Evolutionary conservation across 2,797 vertebrate genomes (phyloP).

Genomic region (Argentina silus): DNA sequence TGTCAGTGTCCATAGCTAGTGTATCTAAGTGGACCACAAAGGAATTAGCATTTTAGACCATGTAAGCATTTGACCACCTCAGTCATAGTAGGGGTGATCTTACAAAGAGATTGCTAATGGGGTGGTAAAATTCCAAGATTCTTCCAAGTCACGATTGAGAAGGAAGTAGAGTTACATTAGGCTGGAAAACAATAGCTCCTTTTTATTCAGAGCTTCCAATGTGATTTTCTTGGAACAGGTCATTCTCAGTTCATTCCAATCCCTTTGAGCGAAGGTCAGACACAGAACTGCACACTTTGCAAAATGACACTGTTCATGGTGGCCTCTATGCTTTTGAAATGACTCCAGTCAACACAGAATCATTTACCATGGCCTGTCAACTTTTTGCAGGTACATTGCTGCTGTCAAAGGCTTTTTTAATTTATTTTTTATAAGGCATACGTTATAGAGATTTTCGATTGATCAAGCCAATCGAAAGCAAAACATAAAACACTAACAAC

Average conservation of each 20-base stretch:
- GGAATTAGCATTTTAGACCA: no score
- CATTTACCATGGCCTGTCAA: background rate
- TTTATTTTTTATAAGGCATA: background rate
- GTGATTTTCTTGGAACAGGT: constrained; percentile 10
- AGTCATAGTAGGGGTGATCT: no score
- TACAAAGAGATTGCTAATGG: no score
- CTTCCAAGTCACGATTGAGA: no score
- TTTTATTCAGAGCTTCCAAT: constrained; percentile 6
- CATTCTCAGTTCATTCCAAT: constrained; percentile 24
- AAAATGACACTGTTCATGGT: constrained; percentile 34
- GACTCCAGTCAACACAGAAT: constrained; percentile 35
- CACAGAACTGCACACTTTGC: constrained; percentile 54
- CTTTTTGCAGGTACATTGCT: background rate
- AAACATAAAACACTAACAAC: background rate
- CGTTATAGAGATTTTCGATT: background rate
- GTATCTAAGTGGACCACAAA: no score
- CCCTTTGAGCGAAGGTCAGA: constrained; percentile 42
- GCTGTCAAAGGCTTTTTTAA: background rate
- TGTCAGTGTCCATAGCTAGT: no score
- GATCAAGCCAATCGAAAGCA: background rate
- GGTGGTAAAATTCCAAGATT: no score
- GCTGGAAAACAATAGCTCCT: constrained; percentile 8
- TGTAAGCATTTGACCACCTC: no score
- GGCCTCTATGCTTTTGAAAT: constrained; percentile 16
- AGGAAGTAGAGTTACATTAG: no score